Conservation (phyloP, 2,113 vertebrate species). For the Enhydra lutris region DNA sequence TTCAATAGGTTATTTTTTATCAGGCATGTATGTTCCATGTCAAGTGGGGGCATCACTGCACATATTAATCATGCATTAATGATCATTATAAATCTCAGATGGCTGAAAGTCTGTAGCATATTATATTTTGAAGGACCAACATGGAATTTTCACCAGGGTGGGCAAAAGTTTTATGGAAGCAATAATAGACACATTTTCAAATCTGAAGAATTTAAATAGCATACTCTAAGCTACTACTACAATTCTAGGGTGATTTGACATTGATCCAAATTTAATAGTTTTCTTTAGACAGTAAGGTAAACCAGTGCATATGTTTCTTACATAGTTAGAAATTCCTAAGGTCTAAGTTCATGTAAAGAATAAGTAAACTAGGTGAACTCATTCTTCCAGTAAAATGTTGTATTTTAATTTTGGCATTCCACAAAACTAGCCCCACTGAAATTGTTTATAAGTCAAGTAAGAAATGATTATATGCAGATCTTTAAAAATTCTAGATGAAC, state of each 20-base stretch:
- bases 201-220: background rate
- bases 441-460: background rate
- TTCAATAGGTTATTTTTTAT: background rate
- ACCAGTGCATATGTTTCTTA: background rate
- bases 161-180: background rate
- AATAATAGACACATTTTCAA: background rate
- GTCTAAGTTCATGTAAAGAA: background rate
- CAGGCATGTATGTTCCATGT: background rate
- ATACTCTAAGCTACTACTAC: background rate
- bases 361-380: background rate
- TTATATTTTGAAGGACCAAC: background rate
- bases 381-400: background rate
- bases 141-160: background rate
- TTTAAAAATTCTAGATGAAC: slow-evolving; percentile 41
- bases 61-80: background rate
- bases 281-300: background rate
- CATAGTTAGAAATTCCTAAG: background rate
- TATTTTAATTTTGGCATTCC: background rate
- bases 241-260: background rate
- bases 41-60: background rate
- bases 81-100: background rate
- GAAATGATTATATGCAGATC: background rate
- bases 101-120: background rate
- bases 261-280: background rate
- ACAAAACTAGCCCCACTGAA: background rate